Conservation (phyloP, 2,888 invertebrate species). For the Caenorhabditis sp. region DNA sequence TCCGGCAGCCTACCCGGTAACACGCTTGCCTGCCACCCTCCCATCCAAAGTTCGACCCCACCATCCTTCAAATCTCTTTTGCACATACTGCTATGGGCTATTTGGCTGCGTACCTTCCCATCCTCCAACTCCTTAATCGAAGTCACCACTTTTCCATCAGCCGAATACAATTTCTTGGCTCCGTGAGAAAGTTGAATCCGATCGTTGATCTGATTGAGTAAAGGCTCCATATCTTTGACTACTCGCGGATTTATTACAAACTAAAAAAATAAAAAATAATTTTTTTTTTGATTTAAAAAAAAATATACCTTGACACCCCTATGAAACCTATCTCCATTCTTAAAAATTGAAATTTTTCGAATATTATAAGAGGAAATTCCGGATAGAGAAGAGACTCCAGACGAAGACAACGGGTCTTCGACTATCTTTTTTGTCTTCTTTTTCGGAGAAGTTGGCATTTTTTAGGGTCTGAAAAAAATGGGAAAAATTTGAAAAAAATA, state of each 20-base stretch:
- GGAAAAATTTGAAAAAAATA: slow-evolving; percentile 5
- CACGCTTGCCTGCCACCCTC: too few species aligned
- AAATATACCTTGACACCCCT: slow-evolving; percentile 57
- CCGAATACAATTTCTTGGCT: slow-evolving; percentile 56
- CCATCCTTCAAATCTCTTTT: neutral
- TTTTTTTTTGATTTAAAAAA: too few species aligned
- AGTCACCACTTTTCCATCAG: slow-evolving; percentile 52
- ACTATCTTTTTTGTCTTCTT: slow-evolving; percentile 42
- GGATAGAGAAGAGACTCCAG: slow-evolving; percentile 64
- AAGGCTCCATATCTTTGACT: slow-evolving; percentile 55
- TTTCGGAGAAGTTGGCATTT: slow-evolving; percentile 46
- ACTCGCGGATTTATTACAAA: slow-evolving; percentile 64
- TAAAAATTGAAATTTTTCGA: slow-evolving; percentile 57
- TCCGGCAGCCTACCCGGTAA: too few species aligned
- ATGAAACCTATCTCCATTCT: slow-evolving; percentile 64
- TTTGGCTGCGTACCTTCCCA: slow-evolving; percentile 41
- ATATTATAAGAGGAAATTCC: slow-evolving; percentile 54
- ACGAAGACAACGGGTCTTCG: slow-evolving; percentile 61
- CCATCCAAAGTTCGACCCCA: neutral
- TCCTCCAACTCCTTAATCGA: slow-evolving; percentile 58
- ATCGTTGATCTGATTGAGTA: slow-evolving; percentile 64
- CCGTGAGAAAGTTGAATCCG: slow-evolving; percentile 61
- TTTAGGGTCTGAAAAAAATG: neutral
- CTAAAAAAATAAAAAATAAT: slow-evolving; percentile 33
- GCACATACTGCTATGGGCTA: neutral